Evolutionary conservation across 2,113 vertebrate species (phyloP), one percentile per base, ranked within the genome.

Genomic region (Gracilinanus agilis): DNA sequence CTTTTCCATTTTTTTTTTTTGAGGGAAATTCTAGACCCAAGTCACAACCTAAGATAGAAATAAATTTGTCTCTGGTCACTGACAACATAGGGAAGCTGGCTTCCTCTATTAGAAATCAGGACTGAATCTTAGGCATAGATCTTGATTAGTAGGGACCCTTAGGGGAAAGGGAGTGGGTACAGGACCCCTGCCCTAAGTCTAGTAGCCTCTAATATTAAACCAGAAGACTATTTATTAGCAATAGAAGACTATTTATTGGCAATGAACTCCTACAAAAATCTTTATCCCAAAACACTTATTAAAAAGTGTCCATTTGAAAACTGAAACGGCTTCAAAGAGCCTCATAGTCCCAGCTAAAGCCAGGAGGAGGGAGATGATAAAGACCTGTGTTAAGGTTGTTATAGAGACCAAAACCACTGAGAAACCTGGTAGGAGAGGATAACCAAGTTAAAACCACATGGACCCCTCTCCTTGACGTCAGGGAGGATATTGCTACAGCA

Each of bases 371-470:
- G 19, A 90, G 90, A 90, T 44, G 29, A n/a, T 40, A 67, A 89
- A 55, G 89, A 61, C 53, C 75, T 13, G 0, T 54, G 53, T 75
- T 54, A 55, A 83, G 89, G 27, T 21, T 92, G 3, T 93, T 29
- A 94, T n/a, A 54, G 49, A 92, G 55, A 44, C 44, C 40, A 83
- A 94, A 67, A 44, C 92, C 93, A 44, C 25, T 94, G 83, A 92
- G 49, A 91, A 95, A 93, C 61, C 0, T 67, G 2, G 10, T 12
- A 29, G 25, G 90, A 56, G 12, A 89, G 56, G 93, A 95, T 55
- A 90, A 54, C 16, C 27, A 94, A 54, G 24, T 34, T 89, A 40
- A 29, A 16, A 53, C n/a, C n/a, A 90, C 9, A 54, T 16, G 5
- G 56, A 40, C 3, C 56, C 12, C 9, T 55, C 24, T 53, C 24